Evolutionary conservation across 2,113 vertebrate species (phyloP).

Genomic region (Corynorhinus townsendii): DNA sequence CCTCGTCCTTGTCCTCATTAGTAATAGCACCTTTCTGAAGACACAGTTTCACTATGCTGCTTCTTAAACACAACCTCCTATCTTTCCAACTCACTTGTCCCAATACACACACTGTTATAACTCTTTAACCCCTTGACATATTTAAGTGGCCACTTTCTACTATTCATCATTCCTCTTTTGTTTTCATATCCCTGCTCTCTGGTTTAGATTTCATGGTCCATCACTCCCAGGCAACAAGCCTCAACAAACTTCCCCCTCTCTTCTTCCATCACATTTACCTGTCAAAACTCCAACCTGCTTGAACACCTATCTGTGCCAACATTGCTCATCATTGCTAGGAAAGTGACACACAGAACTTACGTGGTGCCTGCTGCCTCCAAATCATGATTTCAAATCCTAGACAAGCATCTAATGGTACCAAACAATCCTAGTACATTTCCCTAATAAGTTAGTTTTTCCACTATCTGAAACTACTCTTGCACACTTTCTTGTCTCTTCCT

Average conservation of each 20-base stretch:
- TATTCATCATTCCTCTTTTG: not conserved
- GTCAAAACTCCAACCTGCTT: not conserved
- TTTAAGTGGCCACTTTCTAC: not conserved
- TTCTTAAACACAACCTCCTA: not conserved
- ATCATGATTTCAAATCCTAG: not conserved
- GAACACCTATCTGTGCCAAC: not conserved
- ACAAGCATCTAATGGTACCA: not conserved
- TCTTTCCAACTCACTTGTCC: not conserved
- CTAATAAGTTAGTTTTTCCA: not conserved
- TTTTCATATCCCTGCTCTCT: not conserved
- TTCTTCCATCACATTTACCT: not conserved
- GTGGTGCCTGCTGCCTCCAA: not conserved
- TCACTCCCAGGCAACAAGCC: not conserved
- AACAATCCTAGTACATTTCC: not conserved
- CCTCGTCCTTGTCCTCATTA: not conserved
- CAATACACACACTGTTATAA: not conserved
- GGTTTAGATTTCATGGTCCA: not conserved
- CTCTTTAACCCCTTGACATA: not conserved
- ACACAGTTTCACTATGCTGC: not conserved
- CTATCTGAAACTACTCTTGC: not conserved
- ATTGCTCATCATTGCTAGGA: not conserved
- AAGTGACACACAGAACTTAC: not conserved
- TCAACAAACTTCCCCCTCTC: not conserved
- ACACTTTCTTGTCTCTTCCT: not conserved
- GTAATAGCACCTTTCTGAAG: not conserved